These are phyloP conservation scores for Baronia brevicornis DNA, from an alignment of 2,888 invertebrate genomes.

Conservation along the genomic window DNA sequence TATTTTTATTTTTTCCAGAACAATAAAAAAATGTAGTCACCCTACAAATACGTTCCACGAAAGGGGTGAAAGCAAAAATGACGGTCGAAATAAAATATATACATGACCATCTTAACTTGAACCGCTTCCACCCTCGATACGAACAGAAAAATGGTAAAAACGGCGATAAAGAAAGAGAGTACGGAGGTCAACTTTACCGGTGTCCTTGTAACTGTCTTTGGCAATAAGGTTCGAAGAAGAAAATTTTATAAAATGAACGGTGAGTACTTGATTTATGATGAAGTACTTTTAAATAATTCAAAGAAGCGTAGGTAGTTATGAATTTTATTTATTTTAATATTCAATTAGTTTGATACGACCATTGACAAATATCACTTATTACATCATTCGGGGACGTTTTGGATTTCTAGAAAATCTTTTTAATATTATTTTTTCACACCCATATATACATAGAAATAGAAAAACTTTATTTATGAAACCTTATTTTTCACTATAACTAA, in stretches of 20 bases:
- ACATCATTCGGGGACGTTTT: no score
- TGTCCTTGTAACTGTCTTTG: slow-evolving; percentile 30
- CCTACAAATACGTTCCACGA: slow-evolving; percentile 56
- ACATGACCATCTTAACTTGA: slow-evolving; percentile 34
- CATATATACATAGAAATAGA: no score
- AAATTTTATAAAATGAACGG: slow-evolving; percentile 26
- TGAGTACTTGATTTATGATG: slow-evolving; percentile 21
- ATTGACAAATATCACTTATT: no score
- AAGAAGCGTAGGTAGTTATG: slow-evolving; percentile 4
- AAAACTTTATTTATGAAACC: no score
- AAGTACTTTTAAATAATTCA: slow-evolving; percentile 19
- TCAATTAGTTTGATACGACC: no score
- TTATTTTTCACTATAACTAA: no score
- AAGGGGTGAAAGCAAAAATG: slow-evolving; percentile 64
- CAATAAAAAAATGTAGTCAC: slow-evolving; percentile 40
- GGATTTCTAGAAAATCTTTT: no score
- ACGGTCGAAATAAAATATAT: slow-evolving; percentile 65
- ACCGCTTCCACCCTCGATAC: slow-evolving; percentile 21
- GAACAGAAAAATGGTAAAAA: slow-evolving; percentile 17
- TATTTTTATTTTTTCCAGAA: slow-evolving; percentile 36
- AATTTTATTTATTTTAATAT: no score
- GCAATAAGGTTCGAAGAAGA: slow-evolving; percentile 19
- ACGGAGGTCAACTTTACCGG: slow-evolving; percentile 26
- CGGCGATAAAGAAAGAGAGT: slow-evolving; percentile 16
- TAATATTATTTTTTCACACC: no score